Percentiles rank a stretch among this genome's conserved stretches.
phyloP scores from a whole-genome alignment of 2,888 invertebrate genomes.

The Pharmacophagus antenor region DNA sequence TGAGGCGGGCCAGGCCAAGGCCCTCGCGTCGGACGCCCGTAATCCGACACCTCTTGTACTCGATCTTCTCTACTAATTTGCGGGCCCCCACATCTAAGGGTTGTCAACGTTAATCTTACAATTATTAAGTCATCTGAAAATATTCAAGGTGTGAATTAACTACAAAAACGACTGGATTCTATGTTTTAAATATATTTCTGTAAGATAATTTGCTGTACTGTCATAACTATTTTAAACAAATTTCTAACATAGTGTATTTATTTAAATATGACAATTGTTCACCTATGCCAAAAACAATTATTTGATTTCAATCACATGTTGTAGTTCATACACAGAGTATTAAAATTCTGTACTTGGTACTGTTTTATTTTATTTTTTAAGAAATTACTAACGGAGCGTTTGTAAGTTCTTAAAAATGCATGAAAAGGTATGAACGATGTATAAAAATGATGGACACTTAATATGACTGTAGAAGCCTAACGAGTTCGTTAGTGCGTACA shows the following conservation, averaged over 20 bases:
- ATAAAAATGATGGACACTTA: constrained; percentile 45
- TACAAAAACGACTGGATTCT: neutral
- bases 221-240: too few relatives aligned
- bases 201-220: too few relatives aligned
- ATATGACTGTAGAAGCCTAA: constrained; percentile 46
- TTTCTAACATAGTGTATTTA: too few relatives aligned
- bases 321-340: too few relatives aligned
- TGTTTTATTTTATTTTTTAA: too few relatives aligned
- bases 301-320: too few relatives aligned
- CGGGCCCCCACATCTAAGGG: constrained; percentile 51
- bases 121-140: neutral
- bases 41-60: constrained; percentile 73
- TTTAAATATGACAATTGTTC: too few relatives aligned
- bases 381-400: too few relatives aligned
- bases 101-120: constrained; percentile 35
- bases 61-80: constrained; percentile 72
- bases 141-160: neutral
- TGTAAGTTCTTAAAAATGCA: too few relatives aligned
- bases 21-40: constrained; percentile 54
- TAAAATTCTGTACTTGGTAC: too few relatives aligned
- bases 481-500: constrained; percentile 58
- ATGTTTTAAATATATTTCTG: too few relatives aligned
- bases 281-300: too few relatives aligned
- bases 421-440: constrained; percentile 13
- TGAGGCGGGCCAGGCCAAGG: constrained; percentile 53